A percentile compares a stretch with the other conserved stretches of the same genome.
Evolutionary conservation across 2,797 vertebrate species (phyloP).

Genomic region (Synanceia verrucosa): DNA sequence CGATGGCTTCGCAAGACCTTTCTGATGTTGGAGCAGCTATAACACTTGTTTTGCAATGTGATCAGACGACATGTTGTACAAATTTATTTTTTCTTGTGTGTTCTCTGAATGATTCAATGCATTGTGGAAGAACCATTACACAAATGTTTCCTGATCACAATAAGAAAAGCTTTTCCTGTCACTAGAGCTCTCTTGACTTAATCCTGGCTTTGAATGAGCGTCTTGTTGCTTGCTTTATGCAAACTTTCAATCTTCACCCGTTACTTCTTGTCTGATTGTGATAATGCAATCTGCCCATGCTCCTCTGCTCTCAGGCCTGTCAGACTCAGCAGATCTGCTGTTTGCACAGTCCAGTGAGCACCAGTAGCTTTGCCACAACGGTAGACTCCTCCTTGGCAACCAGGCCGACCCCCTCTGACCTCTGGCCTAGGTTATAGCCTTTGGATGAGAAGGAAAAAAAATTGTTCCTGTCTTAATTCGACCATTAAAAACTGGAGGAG

Average conservation of each 20-base stretch:
- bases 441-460: slow-evolving; percentile 49
- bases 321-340: slow-evolving; percentile 56
- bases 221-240: slow-evolving; percentile 52
- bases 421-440: slow-evolving; percentile 59
- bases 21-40: no score
- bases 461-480: slow-evolving; percentile 70
- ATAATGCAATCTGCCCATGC: slow-evolving; percentile 44
- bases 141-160: slow-evolving; percentile 27
- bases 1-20: not conserved
- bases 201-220: slow-evolving; percentile 51
- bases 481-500: slow-evolving; percentile 66
- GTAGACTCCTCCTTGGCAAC: slow-evolving; percentile 73
- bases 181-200: slow-evolving; percentile 32
- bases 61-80: not conserved
- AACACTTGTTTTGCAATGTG: not conserved
- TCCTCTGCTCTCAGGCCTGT: slow-evolving; percentile 66
- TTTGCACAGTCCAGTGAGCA: slow-evolving; percentile 72
- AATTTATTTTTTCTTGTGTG: not conserved
- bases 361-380: slow-evolving; percentile 54
- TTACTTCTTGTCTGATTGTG: slow-evolving; percentile 47
- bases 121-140: not conserved
- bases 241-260: slow-evolving; percentile 56
- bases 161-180: slow-evolving; percentile 51
- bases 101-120: no score
- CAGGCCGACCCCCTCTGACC: slow-evolving; percentile 56